A percentile compares a stretch with the other conserved stretches of the same genome.
These are phyloP conservation scores for Varanus komodoensis DNA, from an alignment of 2,113 vertebrate species.

Conservation along the genomic window DNA sequence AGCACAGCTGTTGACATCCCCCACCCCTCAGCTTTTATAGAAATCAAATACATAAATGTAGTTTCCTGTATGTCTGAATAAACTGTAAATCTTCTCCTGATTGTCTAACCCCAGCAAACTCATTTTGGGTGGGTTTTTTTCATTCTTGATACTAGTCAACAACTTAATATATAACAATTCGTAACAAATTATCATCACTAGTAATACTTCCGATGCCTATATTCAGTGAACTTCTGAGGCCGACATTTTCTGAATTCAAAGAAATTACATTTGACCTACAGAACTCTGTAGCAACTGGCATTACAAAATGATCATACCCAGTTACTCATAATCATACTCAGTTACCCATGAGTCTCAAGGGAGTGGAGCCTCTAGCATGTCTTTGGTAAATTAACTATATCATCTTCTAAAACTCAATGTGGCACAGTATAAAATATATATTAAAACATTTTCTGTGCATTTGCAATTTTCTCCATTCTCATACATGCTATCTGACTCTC, in stretches of 20 bases:
- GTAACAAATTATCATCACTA: slow-evolving; percentile 11
- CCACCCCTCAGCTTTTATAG: no score
- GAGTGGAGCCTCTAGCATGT: slow-evolving; percentile 32
- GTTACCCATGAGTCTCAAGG: slow-evolving; percentile 45
- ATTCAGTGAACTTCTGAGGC: background rate
- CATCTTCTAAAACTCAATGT: slow-evolving; percentile 21
- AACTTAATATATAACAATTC: background rate
- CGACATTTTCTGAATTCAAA: no score
- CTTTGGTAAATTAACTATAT: slow-evolving; percentile 36
- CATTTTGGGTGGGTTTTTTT: no score
- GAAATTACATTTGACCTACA: slow-evolving; percentile 20
- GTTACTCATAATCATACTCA: slow-evolving; percentile 19
- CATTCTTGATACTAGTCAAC: background rate
- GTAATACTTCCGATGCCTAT: background rate
- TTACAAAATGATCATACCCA: background rate
- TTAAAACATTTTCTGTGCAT: slow-evolving; percentile 19
- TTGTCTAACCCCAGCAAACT: no score
- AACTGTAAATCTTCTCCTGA: no score
- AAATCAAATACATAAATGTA: no score
- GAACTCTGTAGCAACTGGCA: slow-evolving; percentile 13
- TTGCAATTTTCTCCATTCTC: slow-evolving; percentile 31
- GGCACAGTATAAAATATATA: slow-evolving; percentile 18
- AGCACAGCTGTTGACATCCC: no score
- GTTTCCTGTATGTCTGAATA: no score
- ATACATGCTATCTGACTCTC: slow-evolving; percentile 3